These are phyloP conservation scores for Falco concolor DNA, from an alignment of 2,797 vertebrate species.

Conservation along the genomic window DNA sequence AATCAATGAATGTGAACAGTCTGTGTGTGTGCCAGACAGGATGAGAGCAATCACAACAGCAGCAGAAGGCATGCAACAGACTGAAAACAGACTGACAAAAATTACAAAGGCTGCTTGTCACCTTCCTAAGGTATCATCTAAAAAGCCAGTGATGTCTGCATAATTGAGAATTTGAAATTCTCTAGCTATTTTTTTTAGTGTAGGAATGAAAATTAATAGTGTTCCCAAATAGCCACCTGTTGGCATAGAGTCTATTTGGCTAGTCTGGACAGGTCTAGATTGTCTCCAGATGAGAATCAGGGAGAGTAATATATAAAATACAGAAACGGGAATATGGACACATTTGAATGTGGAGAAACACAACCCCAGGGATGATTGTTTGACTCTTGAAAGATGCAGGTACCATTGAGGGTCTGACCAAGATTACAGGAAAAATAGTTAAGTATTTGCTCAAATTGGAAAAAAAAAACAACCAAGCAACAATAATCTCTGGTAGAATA, in stretches of 20 bases:
- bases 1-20: background rate
- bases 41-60: background rate
- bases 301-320: background rate
- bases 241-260: background rate
- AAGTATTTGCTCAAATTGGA: background rate
- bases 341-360: background rate
- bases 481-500: background rate
- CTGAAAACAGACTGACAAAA: background rate
- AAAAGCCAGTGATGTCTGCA: background rate
- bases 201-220: background rate
- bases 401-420: background rate
- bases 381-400: background rate
- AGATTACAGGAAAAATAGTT: background rate
- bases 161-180: background rate
- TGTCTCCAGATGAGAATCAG: background rate
- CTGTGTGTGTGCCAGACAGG: background rate
- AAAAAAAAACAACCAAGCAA: background rate
- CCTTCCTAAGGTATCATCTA: background rate
- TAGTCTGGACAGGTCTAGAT: background rate
- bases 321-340: background rate
- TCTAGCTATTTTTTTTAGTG: background rate
- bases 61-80: background rate
- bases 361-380: background rate
- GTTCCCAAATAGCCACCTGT: background rate
- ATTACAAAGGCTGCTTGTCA: background rate